Base-by-base conservation (phyloP, 2,113 vertebrate species). In the Fulica atra region DNA sequence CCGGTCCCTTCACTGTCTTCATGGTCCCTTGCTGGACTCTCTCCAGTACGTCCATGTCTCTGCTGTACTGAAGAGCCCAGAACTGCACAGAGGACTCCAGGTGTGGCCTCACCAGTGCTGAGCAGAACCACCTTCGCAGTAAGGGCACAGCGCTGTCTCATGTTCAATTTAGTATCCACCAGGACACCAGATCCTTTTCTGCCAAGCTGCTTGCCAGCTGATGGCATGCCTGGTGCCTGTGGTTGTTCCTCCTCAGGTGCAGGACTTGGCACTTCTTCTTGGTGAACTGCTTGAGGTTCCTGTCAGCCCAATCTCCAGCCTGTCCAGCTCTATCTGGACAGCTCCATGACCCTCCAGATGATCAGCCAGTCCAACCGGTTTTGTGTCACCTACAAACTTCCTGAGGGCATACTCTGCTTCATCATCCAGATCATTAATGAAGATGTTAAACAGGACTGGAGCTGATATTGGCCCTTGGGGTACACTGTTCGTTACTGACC, bases 301-400 rank as follows among this genome's bases (percentile, higher is more conserved):
- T 38, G 40, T 42, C 14, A 63, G 35, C 14, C 31, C 4, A 3
- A 50, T 64, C 50, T 64, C 40, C 35, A 61, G 54, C 12, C 21
- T 40, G 21, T 28, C 17, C 26, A 29, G 3, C 7, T 48, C 21
- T 21, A 48, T 23, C 40, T 56, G 25, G 38, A 28, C 31, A n/a
- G 14, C 48, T 0, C 0, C 20, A 31, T 15, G 25, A 48, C 5
- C 17, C 21, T 23, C 17, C 44, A 46, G 24, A 9, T 46, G 2
- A 51, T 26, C 31, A 76, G 46, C 13, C 40, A 54, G 16, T 46
- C 25, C 25, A 69, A 18, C 54, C 26, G 25, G 31, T 48, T 56
- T 53, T n/a, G 11, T 31, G 35, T 36, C 40, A 42, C 16, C 25
- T 21, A 17, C 20, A 35, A 13, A 50, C 12, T 50, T 42, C 9